Conservation (phyloP, 2,797 vertebrate species). For the Trematomus bernacchii region DNA sequence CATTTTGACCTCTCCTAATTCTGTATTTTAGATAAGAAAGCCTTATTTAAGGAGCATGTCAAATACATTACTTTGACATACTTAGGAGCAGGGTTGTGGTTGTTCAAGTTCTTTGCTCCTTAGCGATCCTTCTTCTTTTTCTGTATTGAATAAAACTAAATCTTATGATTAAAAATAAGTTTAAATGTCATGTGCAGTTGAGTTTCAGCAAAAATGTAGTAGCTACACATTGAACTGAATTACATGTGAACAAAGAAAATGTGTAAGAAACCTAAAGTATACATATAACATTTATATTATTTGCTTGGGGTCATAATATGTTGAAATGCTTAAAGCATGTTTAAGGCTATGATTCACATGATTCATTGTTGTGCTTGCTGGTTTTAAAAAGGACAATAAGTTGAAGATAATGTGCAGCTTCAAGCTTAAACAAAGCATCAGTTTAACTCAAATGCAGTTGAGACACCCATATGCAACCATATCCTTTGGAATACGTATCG, state of each 20-base stretch:
- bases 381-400: background rate
- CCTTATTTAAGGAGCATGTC: too few species aligned
- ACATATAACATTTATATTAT: too few species aligned
- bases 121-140: background rate
- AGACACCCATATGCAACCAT: conserved; percentile 5
- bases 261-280: too few species aligned
- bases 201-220: too few species aligned
- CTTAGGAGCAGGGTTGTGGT: background rate
- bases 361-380: background rate
- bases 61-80: background rate
- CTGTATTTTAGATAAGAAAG: background rate
- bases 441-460: background rate
- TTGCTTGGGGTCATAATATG: background rate
- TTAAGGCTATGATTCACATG: background rate
- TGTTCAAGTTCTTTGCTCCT: background rate
- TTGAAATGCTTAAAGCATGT: background rate
- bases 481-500: background rate
- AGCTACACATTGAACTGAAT: too few species aligned
- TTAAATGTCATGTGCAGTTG: background rate
- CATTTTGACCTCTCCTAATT: conserved; percentile 1
- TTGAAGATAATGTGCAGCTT: conserved; percentile 18
- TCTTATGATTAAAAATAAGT: background rate
- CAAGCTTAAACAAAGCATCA: conserved; percentile 13
- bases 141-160: background rate
- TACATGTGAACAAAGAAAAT: too few species aligned